Percentiles rank a stretch among this genome's conserved stretches.
These are phyloP conservation scores for Tenthredo livida DNA, from an alignment of 2,888 invertebrate genomes.

Conservation along the genomic window DNA sequence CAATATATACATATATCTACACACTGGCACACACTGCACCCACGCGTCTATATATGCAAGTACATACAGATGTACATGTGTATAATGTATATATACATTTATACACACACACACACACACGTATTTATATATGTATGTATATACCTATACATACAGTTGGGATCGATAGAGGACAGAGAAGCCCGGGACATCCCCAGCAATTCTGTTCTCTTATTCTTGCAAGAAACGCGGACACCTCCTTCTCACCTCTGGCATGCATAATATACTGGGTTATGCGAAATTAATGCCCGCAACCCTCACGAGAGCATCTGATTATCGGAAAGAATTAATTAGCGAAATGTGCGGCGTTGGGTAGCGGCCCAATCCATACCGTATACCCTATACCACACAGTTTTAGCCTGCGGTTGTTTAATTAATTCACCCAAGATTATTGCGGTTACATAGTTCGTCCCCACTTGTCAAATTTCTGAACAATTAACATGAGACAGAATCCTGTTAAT, in stretches of 20 bases:
- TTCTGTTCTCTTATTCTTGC: conserved; percentile 77
- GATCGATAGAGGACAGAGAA: conserved; percentile 78
- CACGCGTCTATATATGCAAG: not conserved
- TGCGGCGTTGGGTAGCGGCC: not conserved
- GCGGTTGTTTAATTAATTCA: conserved; percentile 45
- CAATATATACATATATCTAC: not conserved
- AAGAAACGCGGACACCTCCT: conserved; percentile 73
- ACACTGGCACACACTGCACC: not conserved
- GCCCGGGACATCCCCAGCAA: conserved; percentile 77
- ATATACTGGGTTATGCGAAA: conserved; percentile 47
- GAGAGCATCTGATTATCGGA: conserved; percentile 50
- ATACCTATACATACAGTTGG: conserved; percentile 56
- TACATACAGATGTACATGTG: conserved; percentile 52
- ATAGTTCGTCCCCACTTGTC: conserved; percentile 18
- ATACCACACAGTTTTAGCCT: not conserved
- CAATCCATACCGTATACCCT: conserved; percentile 1
- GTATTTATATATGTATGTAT: conserved; percentile 68
- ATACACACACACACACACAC: conserved; percentile 38
- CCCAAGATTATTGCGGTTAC: conserved; percentile 29
- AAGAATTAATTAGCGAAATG: conserved; percentile 50
- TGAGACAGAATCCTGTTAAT: not conserved
- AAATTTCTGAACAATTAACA: not conserved
- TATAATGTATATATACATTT: conserved; percentile 67
- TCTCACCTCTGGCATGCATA: conserved; percentile 59
- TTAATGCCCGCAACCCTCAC: conserved; percentile 49